phyloP scores from a whole-genome alignment of 2,113 vertebrate species.

The Pan troglodytes region NHGRI_mPanTro3-v2.1_pri NC_072404.2:100145001-100145500 shows the following conservation, averaged over 20 bases:
- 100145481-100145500: too few relatives aligned
- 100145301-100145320: neutral
- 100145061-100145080: neutral
- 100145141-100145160: neutral
- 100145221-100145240: neutral
- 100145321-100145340: neutral
- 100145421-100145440: accelerated
- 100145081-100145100: neutral
- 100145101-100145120: neutral
- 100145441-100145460: neutral
- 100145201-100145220: neutral
- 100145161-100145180: neutral
- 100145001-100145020: neutral
- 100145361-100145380: neutral
- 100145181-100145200: neutral
- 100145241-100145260: neutral
- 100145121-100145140: neutral
- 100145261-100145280: neutral
- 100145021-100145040: neutral
- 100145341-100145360: neutral
- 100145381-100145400: neutral
- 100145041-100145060: neutral
- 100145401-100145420: neutral
- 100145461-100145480: too few relatives aligned
- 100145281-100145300: neutral